These are phyloP conservation scores for Melanogrammus aeglefinus DNA, from an alignment of 2,797 vertebrate species.

Conservation along the genomic window DNA sequence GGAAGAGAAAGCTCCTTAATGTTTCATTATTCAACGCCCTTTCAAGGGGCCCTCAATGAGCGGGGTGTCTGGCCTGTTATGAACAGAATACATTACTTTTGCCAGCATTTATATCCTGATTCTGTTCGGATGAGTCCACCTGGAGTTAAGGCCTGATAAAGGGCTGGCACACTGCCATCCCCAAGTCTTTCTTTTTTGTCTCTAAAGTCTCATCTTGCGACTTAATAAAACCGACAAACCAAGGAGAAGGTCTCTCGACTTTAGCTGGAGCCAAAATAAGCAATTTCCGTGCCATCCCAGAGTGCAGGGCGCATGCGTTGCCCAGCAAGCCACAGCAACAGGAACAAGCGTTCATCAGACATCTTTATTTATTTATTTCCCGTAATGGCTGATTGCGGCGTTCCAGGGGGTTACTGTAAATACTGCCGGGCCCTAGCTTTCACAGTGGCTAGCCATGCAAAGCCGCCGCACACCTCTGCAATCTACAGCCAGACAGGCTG, in stretches of 20 bases:
- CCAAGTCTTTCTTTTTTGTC: conserved; percentile 1
- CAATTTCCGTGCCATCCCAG: background rate
- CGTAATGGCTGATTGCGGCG: conserved; percentile 59
- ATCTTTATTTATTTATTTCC: background rate
- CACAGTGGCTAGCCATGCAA: conserved; percentile 54
- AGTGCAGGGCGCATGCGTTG: background rate
- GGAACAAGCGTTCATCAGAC: background rate
- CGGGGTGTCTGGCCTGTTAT: conserved; percentile 22
- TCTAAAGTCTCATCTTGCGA: background rate
- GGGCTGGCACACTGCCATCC: background rate
- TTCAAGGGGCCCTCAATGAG: conserved; percentile 31
- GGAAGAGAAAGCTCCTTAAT: conserved; percentile 19
- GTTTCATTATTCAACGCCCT: conserved; percentile 40
- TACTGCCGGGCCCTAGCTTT: conserved; percentile 54
- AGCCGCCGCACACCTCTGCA: conserved; percentile 44
- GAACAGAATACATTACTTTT: conserved; percentile 26
- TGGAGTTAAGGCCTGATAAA: conserved; percentile 40
- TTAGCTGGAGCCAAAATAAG: background rate
- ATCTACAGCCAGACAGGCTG: conserved; percentile 42
- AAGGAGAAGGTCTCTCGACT: background rate
- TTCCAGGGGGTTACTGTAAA: conserved; percentile 62
- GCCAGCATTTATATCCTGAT: conserved; percentile 21
- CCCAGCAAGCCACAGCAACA: background rate
- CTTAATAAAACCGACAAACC: conserved; percentile 2
- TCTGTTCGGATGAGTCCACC: background rate